Evolutionary conservation across 2,797 vertebrate species (phyloP).

Genomic region (Lepidocolaptes lacrymiger): DNA sequence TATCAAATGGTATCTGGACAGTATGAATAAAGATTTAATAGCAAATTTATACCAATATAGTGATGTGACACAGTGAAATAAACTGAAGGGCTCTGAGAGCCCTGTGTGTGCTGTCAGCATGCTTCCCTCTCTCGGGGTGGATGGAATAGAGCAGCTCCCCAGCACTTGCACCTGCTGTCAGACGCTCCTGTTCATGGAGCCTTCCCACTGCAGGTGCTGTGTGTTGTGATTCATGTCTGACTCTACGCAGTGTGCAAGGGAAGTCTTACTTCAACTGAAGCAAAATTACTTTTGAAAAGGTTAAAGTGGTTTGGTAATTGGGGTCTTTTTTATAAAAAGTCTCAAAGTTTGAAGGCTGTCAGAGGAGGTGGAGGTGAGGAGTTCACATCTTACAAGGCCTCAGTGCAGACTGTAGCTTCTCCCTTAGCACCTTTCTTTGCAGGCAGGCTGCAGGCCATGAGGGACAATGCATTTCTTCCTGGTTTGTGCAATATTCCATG

Average conservation of each 20-base stretch:
- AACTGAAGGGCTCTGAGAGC: neutral
- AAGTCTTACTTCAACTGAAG: neutral
- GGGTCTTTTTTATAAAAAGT: neutral
- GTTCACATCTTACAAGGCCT: neutral
- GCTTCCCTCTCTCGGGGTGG: accelerated
- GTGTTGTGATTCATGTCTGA: accelerated
- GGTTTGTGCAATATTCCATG: neutral
- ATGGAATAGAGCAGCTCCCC: neutral
- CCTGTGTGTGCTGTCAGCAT: accelerated
- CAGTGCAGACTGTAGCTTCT: neutral
- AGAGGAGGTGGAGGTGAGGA: neutral
- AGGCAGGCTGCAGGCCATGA: neutral
- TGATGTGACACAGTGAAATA: neutral
- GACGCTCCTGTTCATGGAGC: neutral
- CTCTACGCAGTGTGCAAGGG: neutral
- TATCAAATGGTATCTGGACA: neutral
- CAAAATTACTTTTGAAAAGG: conserved; percentile 32
- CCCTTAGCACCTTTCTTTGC: neutral
- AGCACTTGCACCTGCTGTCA: neutral
- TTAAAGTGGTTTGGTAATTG: neutral
- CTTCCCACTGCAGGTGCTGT: accelerated
- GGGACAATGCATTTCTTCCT: neutral
- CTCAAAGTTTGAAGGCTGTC: neutral
- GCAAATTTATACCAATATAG: neutral
- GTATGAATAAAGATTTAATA: neutral